These are phyloP conservation scores for Acrossocheilus fasciatus DNA, from an alignment of 2,797 vertebrate species.

Conservation along the genomic window DNA sequence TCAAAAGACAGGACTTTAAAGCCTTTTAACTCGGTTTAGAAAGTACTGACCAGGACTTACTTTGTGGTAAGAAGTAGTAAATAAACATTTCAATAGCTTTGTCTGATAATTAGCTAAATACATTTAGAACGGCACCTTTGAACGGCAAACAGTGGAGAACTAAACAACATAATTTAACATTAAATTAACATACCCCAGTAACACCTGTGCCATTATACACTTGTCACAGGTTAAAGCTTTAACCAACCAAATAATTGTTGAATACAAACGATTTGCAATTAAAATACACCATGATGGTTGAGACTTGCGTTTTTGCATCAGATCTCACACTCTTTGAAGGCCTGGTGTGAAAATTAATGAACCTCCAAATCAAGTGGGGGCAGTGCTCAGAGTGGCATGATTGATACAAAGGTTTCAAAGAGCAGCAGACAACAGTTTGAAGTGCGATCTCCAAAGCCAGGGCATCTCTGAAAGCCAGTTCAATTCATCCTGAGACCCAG, in stretches of 20 bases:
- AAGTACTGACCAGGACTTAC: not conserved
- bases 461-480: conserved; percentile 65
- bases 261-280: conserved; percentile 62
- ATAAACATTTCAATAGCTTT: not conserved
- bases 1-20: not conserved
- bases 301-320: conserved; percentile 17
- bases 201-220: conserved; percentile 25
- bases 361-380: conserved; percentile 59
- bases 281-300: conserved; percentile 49
- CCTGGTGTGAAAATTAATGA: conserved; percentile 68
- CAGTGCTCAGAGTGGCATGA: conserved; percentile 53
- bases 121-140: not conserved
- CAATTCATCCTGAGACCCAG: conserved; percentile 67
- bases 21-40: not conserved
- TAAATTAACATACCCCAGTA: conserved; percentile 45
- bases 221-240: conserved; percentile 48
- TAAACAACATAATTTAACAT: conserved; percentile 14
- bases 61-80: not conserved
- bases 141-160: not conserved
- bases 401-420: conserved; percentile 67
- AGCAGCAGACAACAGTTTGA: conserved; percentile 68
- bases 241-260: conserved; percentile 54
- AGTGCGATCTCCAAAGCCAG: conserved; percentile 69
- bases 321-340: conserved; percentile 50
- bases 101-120: not conserved